Percentiles rank a stretch among this genome's conserved stretches.
Conservation (phyloP, 1,140 invertebrate genomes). For the Phenacoccus solenopsis region DNA sequence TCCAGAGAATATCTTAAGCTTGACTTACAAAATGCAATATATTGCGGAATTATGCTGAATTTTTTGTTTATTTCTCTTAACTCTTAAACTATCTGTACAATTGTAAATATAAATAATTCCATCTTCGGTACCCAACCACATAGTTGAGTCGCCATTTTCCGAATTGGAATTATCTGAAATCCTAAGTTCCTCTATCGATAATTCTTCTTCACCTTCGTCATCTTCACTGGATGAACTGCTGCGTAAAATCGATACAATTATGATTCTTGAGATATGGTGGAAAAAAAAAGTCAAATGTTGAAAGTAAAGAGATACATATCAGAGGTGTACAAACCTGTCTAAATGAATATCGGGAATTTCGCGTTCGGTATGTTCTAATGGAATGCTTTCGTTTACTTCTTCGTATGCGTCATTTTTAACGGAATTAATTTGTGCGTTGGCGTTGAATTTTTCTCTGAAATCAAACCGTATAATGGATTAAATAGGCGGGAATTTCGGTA, state of each 20-base stretch:
- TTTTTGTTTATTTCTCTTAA: slow-evolving; percentile 88
- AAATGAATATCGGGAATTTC: slow-evolving; percentile 1
- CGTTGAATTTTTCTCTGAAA: slow-evolving; percentile 10
- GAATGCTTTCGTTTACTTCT: slow-evolving; percentile 13
- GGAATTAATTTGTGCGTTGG: neutral
- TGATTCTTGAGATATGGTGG: no score
- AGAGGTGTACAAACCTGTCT: slow-evolving; percentile 5
- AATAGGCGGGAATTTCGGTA: neutral
- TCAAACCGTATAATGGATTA: neutral
- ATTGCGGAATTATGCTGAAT: slow-evolving; percentile 77
- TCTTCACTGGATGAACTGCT: slow-evolving; percentile 44
- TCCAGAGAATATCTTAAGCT: no score
- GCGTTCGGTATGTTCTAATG: neutral
- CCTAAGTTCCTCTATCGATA: slow-evolving; percentile 31
- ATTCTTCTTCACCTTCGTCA: slow-evolving; percentile 29
- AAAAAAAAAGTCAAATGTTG: neutral
- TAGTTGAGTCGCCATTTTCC: slow-evolving; percentile 57
- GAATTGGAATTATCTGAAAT: slow-evolving; percentile 36
- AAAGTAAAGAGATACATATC: no score
- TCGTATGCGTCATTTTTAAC: neutral
- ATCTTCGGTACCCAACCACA: slow-evolving; percentile 97
- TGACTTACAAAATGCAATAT: slow-evolving; percentile 82
- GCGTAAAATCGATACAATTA: slow-evolving; percentile 21
- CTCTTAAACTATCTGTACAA: slow-evolving; percentile 85
- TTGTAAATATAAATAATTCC: slow-evolving; percentile 94